phyloP scores from a whole-genome alignment of 1,140 invertebrate species.

The Heterodera schachtii region DNA sequence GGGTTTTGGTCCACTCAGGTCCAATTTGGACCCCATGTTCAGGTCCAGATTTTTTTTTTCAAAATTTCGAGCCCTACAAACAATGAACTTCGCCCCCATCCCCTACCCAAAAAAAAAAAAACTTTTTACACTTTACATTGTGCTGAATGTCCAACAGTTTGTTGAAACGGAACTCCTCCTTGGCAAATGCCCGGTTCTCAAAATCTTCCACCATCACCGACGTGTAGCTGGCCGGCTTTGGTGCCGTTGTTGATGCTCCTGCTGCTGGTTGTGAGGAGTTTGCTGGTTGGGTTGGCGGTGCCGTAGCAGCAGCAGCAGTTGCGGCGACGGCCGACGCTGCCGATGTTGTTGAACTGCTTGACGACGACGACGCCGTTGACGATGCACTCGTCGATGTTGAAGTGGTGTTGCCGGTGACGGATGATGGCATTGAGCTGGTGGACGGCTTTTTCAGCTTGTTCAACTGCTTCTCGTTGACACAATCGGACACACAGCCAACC shows the following conservation, averaged over 20 bases:
- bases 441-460: slow-evolving; percentile 32
- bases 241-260: neutral
- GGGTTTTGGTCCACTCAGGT: too few relatives aligned
- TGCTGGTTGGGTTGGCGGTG: too few relatives aligned
- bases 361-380: neutral
- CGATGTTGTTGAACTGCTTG: neutral
- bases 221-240: neutral
- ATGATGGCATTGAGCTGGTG: too few relatives aligned
- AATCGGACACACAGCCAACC: slow-evolving; percentile 59
- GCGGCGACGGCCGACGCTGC: too few relatives aligned
- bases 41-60: too few relatives aligned
- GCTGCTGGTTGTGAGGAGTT: too few relatives aligned
- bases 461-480: slow-evolving; percentile 55
- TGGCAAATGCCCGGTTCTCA: slow-evolving; percentile 27
- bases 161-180: slow-evolving; percentile 35
- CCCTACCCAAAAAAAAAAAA: neutral
- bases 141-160: slow-evolving; percentile 52
- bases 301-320: too few relatives aligned
- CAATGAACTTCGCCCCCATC: too few relatives aligned
- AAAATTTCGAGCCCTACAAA: too few relatives aligned
- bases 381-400: neutral
- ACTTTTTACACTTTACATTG: slow-evolving; percentile 34
- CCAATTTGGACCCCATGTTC: too few relatives aligned
- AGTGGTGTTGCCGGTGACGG: too few relatives aligned
- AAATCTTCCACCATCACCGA: slow-evolving; percentile 32